Percentiles rank a stretch among this genome's conserved stretches.
phyloP scores from a whole-genome alignment of 2,797 vertebrate genomes.

The Sparidentex hasta region DNA sequence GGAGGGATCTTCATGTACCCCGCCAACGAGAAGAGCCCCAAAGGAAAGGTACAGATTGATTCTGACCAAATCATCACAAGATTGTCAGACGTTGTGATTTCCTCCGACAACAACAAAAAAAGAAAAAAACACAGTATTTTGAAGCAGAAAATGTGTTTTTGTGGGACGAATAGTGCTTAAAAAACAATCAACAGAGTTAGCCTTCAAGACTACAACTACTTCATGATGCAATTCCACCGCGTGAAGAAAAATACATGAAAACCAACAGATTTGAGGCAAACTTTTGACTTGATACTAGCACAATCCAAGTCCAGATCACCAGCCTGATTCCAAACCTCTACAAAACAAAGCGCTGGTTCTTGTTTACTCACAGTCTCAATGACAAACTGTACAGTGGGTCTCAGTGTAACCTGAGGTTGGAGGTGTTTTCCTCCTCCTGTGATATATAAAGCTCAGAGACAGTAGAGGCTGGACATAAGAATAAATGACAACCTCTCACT shows the following conservation, averaged over 20 bases:
- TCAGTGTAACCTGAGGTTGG: background rate
- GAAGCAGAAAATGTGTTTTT: background rate
- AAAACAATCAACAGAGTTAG: background rate
- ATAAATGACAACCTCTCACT: conserved; percentile 12
- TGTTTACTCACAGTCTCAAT: background rate
- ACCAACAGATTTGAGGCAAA: background rate
- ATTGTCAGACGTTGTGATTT: background rate
- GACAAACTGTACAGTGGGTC: background rate
- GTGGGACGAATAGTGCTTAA: background rate
- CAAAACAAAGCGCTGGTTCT: background rate
- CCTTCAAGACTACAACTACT: background rate
- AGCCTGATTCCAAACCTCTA: background rate
- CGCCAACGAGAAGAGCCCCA: conserved; percentile 96
- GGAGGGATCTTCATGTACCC: conserved; percentile 99
- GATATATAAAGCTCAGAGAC: conserved; percentile 35
- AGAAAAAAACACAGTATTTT: background rate
- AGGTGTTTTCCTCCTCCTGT: conserved; percentile 4
- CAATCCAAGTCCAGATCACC: background rate
- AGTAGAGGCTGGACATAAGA: background rate
- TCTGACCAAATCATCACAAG: background rate
- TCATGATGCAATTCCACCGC: background rate
- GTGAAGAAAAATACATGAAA: background rate
- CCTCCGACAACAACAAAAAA: background rate
- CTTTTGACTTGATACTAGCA: background rate
- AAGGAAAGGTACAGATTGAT: conserved; percentile 91